Evolutionary conservation across 2,797 vertebrate genomes (phyloP), one percentile per base, ranked within the genome.

Genomic region (Peromyscus aztecus): DNA sequence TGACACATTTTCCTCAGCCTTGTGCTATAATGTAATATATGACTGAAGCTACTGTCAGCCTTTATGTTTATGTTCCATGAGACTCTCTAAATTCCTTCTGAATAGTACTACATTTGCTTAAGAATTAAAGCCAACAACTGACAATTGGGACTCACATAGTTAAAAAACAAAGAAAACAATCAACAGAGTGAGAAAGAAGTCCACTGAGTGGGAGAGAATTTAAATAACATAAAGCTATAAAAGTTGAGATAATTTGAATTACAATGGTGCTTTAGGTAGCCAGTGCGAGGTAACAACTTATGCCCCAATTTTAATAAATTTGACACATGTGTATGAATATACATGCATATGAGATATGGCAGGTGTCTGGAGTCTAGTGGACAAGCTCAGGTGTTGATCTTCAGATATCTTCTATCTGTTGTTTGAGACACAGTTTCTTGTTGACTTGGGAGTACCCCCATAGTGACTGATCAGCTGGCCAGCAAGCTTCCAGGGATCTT

Each of bases 161-260:
- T 71, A 69, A 86, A 86, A 46, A 69, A 31, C 63, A 69, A 86
- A 34, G 12, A 21, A 40, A 52, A 27, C n/a, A n/a, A 46, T 37
- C 37, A 69, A 40, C n/a, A 10, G 63, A 91, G 9, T 84, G 34
- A 59, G 34, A 23, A 81, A 34, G 19, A 24, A 57, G 34, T n/a
- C 52, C n/a, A 55, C 34, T n/a, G 19, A 55, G 34, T 81, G 2
- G 34, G 34, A 80, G 78, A 57, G 21, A 57, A 80, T 57, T n/a
- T 80, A 13, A 57, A 21, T n/a, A 37, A 55, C 16, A 52, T 59
- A 21, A 59, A 57, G 63, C 31, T 91, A 80, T 61, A 85, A 78
- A 57, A 83, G 24, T 69, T 75, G 34, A 77, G 1, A 91, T 75
- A 40, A 81, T 95, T 46, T 94, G 78, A 80, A n/a, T 94, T 94